Evolutionary conservation across 1,140 invertebrate species (phyloP).

Genomic region (Brachionus paranguensis): DNA sequence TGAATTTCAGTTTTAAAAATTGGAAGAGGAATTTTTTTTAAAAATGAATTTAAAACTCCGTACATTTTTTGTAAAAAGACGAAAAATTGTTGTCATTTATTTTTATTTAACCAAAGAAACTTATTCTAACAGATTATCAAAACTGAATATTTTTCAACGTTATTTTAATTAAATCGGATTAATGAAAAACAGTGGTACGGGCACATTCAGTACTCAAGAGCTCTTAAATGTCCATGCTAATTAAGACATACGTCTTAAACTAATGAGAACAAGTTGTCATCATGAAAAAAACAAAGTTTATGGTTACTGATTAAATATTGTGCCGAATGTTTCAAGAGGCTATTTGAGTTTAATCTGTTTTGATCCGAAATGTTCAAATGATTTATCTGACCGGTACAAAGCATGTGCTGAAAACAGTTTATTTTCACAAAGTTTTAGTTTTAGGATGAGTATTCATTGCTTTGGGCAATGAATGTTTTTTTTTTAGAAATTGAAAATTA

Average conservation of each 20-base stretch:
- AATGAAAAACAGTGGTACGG: background rate
- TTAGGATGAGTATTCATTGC: background rate
- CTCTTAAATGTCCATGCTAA: background rate
- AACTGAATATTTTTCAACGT: too few relatives aligned
- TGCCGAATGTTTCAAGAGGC: background rate
- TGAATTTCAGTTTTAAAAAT: too few relatives aligned
- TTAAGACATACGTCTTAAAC: background rate
- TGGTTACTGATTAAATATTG: slow-evolving; percentile 21
- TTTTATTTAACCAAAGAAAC: too few relatives aligned
- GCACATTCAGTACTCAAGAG: background rate
- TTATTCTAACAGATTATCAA: too few relatives aligned
- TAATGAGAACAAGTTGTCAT: background rate
- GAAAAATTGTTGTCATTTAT: too few relatives aligned
- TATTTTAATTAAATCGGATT: too few relatives aligned
- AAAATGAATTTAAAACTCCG: too few relatives aligned
- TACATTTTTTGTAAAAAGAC: too few relatives aligned
- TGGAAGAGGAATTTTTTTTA: too few relatives aligned
- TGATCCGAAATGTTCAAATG: background rate
- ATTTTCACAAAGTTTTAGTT: background rate
- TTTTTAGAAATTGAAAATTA: background rate
- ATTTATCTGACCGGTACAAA: background rate
- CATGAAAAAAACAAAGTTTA: background rate
- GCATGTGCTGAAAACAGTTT: background rate
- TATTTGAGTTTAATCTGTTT: background rate
- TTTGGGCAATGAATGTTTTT: background rate